These are phyloP conservation scores for Coregonus ussuriensis DNA, from an alignment of 2,797 vertebrate genomes.

Conservation along the genomic window DNA sequence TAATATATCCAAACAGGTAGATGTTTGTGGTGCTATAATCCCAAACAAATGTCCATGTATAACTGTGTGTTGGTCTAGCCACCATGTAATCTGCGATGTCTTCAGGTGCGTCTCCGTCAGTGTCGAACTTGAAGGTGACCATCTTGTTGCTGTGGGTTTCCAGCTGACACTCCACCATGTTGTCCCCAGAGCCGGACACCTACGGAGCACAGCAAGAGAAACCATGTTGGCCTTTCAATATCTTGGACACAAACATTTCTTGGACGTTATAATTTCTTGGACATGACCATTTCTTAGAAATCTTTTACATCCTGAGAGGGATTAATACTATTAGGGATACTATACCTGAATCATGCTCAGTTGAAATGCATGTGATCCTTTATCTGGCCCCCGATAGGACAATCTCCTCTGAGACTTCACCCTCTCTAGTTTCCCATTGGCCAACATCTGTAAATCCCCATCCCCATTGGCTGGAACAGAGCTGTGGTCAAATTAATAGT, in stretches of 20 bases:
- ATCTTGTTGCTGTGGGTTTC: conserved; percentile 96
- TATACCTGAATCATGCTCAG: conserved; percentile 89
- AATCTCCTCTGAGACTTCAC: conserved; percentile 81
- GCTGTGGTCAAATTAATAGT: conserved; percentile 44
- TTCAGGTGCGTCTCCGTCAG: conserved; percentile 91
- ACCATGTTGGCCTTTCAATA: background rate
- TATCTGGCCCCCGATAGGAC: conserved; percentile 84
- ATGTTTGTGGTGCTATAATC: background rate
- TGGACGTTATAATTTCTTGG: background rate
- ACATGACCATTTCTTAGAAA: background rate
- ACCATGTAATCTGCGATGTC: conserved; percentile 96
- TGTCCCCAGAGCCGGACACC: conserved; percentile 90
- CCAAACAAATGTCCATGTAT: background rate
- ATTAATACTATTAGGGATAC: background rate
- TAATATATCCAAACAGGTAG: too few relatives aligned
- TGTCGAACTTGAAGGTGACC: conserved; percentile 97
- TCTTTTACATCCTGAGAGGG: background rate
- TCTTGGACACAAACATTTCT: background rate
- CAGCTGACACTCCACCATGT: conserved; percentile 94
- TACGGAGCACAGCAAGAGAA: conserved; percentile 46
- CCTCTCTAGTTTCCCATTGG: conserved; percentile 84
- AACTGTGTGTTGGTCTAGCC: conserved; percentile 27
- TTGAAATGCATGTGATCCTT: conserved; percentile 83
- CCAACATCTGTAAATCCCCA: conserved; percentile 63
- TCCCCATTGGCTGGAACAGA: conserved; percentile 71